phyloP scores from a whole-genome alignment of 2,797 vertebrate species.

The Spondyliosoma cantharus region DNA sequence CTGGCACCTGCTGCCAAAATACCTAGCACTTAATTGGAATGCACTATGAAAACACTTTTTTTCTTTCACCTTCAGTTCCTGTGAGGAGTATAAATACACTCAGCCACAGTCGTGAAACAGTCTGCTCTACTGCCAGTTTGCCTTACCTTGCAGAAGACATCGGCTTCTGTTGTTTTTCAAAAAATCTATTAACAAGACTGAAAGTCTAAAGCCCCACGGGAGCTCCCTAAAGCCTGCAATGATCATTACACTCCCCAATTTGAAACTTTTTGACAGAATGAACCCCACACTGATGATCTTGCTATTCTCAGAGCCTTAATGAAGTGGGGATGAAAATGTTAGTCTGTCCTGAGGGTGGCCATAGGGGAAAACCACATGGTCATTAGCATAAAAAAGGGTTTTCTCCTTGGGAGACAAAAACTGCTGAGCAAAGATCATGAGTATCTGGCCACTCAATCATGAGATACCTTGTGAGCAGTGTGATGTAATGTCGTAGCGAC shows the following conservation, averaged over 20 bases:
- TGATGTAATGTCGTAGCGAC: neutral
- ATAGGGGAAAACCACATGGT: slow-evolving; percentile 8
- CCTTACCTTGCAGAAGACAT: slow-evolving; percentile 30
- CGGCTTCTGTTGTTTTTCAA: slow-evolving; percentile 20
- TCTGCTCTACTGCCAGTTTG: slow-evolving; percentile 14
- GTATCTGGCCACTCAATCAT: neutral
- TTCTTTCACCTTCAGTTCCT: neutral
- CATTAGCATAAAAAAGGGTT: slow-evolving; percentile 4
- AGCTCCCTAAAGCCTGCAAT: slow-evolving; percentile 10
- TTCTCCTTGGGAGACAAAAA: slow-evolving; percentile 14
- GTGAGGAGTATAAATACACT: neutral
- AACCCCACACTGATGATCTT: slow-evolving; percentile 29
- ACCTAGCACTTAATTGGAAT: slow-evolving; percentile 23
- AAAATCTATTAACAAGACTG: slow-evolving; percentile 41
- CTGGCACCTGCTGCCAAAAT: slow-evolving; percentile 9
- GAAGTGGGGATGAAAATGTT: slow-evolving; percentile 17
- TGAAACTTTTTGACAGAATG: slow-evolving; percentile 40
- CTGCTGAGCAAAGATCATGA: slow-evolving; percentile 17
- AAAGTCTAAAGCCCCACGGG: slow-evolving; percentile 12
- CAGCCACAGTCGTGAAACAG: slow-evolving; percentile 16
- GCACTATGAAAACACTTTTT: slow-evolving; percentile 4
- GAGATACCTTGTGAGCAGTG: neutral
- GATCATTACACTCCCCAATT: slow-evolving; percentile 32
- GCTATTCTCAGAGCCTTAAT: slow-evolving; percentile 17
- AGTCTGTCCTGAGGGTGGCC: slow-evolving; percentile 26